Evolutionary conservation across 1,140 invertebrate genomes (phyloP), one percentile per base, ranked within the genome.

Genomic region (Acromyrmex charruanus): DNA sequence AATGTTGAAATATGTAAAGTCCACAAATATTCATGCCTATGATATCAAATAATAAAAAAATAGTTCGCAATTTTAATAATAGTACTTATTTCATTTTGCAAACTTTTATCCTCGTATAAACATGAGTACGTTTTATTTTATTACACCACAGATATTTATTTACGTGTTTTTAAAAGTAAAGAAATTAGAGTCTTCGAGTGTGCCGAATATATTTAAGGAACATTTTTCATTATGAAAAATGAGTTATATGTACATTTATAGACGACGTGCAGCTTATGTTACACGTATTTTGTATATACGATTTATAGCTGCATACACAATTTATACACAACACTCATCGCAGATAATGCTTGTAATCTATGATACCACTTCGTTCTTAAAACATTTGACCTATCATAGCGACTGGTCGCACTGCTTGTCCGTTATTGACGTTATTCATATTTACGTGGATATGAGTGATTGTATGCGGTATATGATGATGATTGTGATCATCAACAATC

Each of bases 331-430:
- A 68, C 12, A 72, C 25, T 25, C 16, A 21, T 49, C 14, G 14
- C 18, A 74, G 4, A 51, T 59, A 12, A 25, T 31, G n/a, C 16
- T 58, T 14, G 25, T 39, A 68, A 35, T 80, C 18, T 21, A 6
- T 21, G 18, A 79, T 7, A 18, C 12, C n/a, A 25, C 9, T 25
- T 55, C 0, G 5, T 44, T 61, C 71, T 93, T 90, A 95, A 85
- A 94, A 95, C 87, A 95, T 95, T 59, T 94, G 94, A 31, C 94
- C 94, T 89, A 95, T 94, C 75, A 95, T 94, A 87, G 94, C 92
- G 58, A 95, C 92, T 6, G 95, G 94, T 63, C 95, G 91, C 10
- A 95, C 95, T 5, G 93, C 93, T 10, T 94, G 14, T 3, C 55
- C 55, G 0, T 84, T 84, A 28, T 84, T 84, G 14, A 84, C 69